These are phyloP conservation scores for Chloroceryle amazona DNA, from an alignment of 2,797 vertebrate genomes.

Conservation along the genomic window DNA sequence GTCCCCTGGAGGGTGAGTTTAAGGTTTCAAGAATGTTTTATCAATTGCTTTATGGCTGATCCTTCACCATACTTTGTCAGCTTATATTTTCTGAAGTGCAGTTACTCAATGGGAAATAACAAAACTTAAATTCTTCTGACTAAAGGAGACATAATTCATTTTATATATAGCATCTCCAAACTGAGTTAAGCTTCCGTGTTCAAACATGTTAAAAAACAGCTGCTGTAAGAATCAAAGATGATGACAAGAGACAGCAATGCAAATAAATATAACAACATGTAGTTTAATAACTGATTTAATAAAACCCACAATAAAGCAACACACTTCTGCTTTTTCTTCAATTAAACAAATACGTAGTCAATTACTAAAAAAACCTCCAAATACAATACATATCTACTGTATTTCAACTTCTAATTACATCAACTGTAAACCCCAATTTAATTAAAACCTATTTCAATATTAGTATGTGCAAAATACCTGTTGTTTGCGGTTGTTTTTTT, in stretches of 20 bases:
- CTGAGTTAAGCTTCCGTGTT: not conserved
- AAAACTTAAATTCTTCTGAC: not conserved
- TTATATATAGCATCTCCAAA: not conserved
- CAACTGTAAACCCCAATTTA: constrained; percentile 70
- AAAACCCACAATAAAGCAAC: constrained; percentile 80
- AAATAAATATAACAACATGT: constrained; percentile 15
- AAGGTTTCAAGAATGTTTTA: not conserved
- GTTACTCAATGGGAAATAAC: not conserved
- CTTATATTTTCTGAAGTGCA: not conserved
- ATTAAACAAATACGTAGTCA: constrained; percentile 78
- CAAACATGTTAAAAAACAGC: not conserved
- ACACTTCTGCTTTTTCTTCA: constrained; percentile 64
- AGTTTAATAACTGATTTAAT: constrained; percentile 77
- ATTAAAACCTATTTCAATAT: constrained; percentile 75
- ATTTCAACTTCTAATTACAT: constrained; percentile 76
- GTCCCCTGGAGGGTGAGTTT: not conserved
- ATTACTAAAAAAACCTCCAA: constrained; percentile 76
- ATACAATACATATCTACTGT: constrained; percentile 77
- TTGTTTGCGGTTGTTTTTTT: constrained; percentile 5
- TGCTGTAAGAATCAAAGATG: not conserved
- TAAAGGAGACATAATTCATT: not conserved
- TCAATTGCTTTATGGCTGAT: not conserved
- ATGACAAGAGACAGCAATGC: not conserved
- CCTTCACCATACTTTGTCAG: not conserved
- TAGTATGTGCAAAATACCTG: constrained; percentile 79